Evolutionary conservation across 2,113 vertebrate genomes (phyloP).

Genomic region (Tragelaphus strepsiceros): DNA sequence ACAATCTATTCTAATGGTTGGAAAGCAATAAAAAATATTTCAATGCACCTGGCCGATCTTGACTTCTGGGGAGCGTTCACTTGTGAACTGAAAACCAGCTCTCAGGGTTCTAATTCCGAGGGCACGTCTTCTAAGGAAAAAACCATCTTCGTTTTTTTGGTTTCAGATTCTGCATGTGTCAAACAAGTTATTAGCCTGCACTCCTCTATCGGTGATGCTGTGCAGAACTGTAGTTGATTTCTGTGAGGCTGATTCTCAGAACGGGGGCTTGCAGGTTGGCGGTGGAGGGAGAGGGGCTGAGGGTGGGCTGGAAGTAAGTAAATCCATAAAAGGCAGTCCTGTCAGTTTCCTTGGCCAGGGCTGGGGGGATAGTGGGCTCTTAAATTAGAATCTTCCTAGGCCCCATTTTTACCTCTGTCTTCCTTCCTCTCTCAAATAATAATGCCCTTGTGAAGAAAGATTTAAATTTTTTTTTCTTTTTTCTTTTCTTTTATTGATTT

Average conservation of each 20-base stretch:
- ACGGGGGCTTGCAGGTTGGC: background rate
- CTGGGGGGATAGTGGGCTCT: background rate
- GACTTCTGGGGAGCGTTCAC: background rate
- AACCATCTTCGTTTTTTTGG: background rate
- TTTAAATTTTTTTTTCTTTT: background rate
- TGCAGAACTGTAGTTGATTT: background rate
- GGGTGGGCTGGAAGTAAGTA: background rate
- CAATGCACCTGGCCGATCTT: background rate
- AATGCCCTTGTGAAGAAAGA: background rate
- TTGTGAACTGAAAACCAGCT: background rate
- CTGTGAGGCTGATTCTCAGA: background rate
- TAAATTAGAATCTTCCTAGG: background rate
- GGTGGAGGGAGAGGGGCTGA: background rate
- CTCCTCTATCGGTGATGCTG: background rate
- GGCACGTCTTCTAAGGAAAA: background rate
- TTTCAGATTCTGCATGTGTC: conserved; percentile 10
- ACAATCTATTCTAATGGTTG: background rate
- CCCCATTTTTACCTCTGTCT: background rate
- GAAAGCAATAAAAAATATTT: conserved; percentile 25
- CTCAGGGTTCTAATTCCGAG: background rate
- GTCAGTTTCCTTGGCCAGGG: background rate
- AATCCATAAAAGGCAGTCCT: background rate
- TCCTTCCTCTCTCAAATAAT: background rate
- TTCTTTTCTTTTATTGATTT: background rate
- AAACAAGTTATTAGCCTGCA: background rate